phyloP scores from a whole-genome alignment of 2,888 invertebrate genomes.

The Gonocerus acuteangulatus region DNA sequence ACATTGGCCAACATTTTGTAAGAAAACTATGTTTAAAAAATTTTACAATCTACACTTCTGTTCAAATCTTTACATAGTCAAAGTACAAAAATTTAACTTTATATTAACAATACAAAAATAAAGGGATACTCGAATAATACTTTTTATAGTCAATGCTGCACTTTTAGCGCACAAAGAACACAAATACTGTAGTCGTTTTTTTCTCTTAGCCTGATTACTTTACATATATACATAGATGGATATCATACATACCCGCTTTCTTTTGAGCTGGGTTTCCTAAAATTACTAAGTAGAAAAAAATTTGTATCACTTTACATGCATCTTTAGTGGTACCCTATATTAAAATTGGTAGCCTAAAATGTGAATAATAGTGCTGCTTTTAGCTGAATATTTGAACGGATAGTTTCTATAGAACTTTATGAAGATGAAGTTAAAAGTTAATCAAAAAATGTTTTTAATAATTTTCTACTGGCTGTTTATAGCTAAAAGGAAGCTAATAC shows the following conservation, averaged over 20 bases:
- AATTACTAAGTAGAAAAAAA: background rate
- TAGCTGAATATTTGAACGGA: too few species aligned
- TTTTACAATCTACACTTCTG: background rate
- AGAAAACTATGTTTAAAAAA: slow-evolving; percentile 17
- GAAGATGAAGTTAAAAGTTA: too few species aligned
- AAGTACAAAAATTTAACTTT: slow-evolving; percentile 11
- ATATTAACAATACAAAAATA: slow-evolving; percentile 22
- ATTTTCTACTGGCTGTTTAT: too few species aligned
- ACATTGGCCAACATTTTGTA: slow-evolving; percentile 16
- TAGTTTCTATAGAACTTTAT: too few species aligned
- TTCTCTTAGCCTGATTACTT: background rate
- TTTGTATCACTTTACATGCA: too few species aligned
- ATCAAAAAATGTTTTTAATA: too few species aligned
- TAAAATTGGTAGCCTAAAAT: too few species aligned
- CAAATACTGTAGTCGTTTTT: background rate
- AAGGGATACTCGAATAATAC: slow-evolving; percentile 18
- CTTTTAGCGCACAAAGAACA: background rate
- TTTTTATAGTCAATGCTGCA: slow-evolving; percentile 11
- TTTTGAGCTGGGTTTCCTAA: background rate
- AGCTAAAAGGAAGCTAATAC: too few species aligned
- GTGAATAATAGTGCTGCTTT: too few species aligned
- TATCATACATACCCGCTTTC: background rate
- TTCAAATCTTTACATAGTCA: slow-evolving; percentile 13
- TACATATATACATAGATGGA: slow-evolving; percentile 16
- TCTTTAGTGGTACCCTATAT: too few species aligned